Base-by-base conservation (phyloP, 2,888 invertebrate species). In the Dryomyza anilis region DNA sequence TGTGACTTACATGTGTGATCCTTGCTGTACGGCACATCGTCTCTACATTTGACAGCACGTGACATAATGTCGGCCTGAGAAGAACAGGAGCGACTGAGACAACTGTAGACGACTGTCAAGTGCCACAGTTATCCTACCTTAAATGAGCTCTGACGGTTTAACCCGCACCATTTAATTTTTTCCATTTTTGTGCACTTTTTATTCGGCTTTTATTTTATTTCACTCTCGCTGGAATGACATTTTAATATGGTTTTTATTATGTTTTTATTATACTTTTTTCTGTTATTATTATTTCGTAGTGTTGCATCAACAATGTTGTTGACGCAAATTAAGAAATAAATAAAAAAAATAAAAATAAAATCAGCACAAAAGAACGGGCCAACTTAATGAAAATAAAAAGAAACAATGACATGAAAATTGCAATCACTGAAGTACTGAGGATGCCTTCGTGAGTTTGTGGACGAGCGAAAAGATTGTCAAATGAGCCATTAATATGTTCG, bases 261-360 rank as follows among this genome's bases (percentile, higher is more conserved):
- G 56, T 23, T 23, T 16, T 36, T 56, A 27, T 30, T 63, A 27
- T 10, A 55, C 4, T 52, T 36, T 19, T 43, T 62, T 21, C 46
- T 30, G 12, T 39, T 39, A 2, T 43, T 27, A 45, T 27, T 39
- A 39, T 63, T 39, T 29, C 57, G 39, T 55, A n/a, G 19, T 58
- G 30, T 30, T 23, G n/a, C n/a, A n/a, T n/a, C 48, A 50, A 23
- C 39, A 56, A 23, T 53, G 27, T 39, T 39, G 23, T n/a, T 56
- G 23, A 25, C 21, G 48, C 19, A 59, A 59, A 59, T 59, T 59
- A 59, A 59, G 59, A 12, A 48, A 59, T 59, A 59, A 59, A 59
- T 7, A 59, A 48, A 46, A 46, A 33, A 46, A 59, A 59, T 33
- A 48, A 48, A 33, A 36, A 19, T 55, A 36, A 58, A 53, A 53